Evolutionary conservation across 2,113 vertebrate genomes (phyloP), one percentile per base, ranked within the genome.

Genomic region (Microcebus lehilahytsara): DNA sequence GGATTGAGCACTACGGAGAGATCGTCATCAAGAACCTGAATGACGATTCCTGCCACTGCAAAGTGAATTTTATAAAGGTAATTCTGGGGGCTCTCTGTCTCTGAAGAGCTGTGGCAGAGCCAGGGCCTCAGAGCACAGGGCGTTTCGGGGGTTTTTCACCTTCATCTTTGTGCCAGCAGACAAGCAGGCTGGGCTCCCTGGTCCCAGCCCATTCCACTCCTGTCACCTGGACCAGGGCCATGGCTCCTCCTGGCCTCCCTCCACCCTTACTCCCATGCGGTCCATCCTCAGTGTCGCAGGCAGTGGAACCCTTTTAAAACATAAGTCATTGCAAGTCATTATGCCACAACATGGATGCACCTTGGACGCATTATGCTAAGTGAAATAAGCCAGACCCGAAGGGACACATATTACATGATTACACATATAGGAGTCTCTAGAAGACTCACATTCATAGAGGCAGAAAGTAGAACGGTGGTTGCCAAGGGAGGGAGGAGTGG

Each of bases 1-100:
- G 99, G 99, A 99, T 99, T 6, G 99, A 99, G 97, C 99, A 99
- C 98, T 99, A 99, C 0, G 99, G 99, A 32, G 99, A 99, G 98
- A 99, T 99, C 93, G 98, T 99, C 96, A 99, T 99, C 98, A 99
- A 98, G 98, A 99, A 99, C 96, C 98, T 98, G 92, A 99, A 96
- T 19, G 99, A 99, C 13, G 98, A 99, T 51, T 98, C 98, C 58
- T 99, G 99, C 98, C 98, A 99, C 93, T 99, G 99, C 98, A 99
- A 99, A 98, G 98, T 99, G 97, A 99, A 99, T 79, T 99, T 99
- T 96, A 97, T 99, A 94, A 99, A 99, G 99, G 99, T 99, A 90
- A 95, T 32, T 67, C 4, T 3, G 12, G 79, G 0, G 83, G 51
- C 32, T 17, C 32, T 27, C 13, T 51, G 5, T 9, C 3, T 22